Conservation (phyloP, 2,888 invertebrate genomes). For the Phlogophora meticulosa region DNA sequence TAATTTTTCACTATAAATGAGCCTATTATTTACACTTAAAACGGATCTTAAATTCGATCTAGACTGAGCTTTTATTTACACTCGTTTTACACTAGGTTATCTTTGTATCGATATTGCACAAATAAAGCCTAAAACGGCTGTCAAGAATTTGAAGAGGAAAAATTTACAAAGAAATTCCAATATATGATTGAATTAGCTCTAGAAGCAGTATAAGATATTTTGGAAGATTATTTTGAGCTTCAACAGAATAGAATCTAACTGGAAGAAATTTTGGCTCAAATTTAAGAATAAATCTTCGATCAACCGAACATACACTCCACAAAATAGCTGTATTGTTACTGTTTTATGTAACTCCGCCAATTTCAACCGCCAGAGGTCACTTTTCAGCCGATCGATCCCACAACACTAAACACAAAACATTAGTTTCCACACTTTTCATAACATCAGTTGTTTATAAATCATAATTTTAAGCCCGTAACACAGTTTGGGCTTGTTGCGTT, state of each 20-base stretch:
- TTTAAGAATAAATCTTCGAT: constrained; percentile 52
- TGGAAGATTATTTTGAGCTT: constrained; percentile 65
- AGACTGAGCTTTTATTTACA: constrained; percentile 63
- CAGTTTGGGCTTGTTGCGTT: constrained; percentile 47
- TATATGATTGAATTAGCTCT: constrained; percentile 19
- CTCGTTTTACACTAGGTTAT: constrained; percentile 56
- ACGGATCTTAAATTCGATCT: constrained; percentile 45
- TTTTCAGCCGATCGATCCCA: constrained; percentile 78
- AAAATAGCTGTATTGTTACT: constrained; percentile 64
- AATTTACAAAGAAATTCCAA: constrained; percentile 5
- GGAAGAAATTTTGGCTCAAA: constrained; percentile 71
- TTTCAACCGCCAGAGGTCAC: constrained; percentile 81
- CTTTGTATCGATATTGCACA: constrained; percentile 72
- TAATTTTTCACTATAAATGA: constrained; percentile 48
- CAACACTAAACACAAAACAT: constrained; percentile 70
- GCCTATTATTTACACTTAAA: constrained; percentile 63
- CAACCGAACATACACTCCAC: constrained; percentile 66
- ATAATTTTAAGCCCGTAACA: constrained; percentile 60
- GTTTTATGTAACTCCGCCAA: constrained; percentile 69
- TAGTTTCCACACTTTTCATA: constrained; percentile 68
- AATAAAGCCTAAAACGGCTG: constrained; percentile 50
- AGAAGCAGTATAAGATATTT: constrained; percentile 34
- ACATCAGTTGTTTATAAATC: constrained; percentile 66
- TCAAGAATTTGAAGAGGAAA: constrained; percentile 24
- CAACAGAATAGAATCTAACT: constrained; percentile 67